Evolutionary conservation across 2,888 invertebrate genomes (phyloP).

Genomic region (Allophyes oxyacanthae): DNA sequence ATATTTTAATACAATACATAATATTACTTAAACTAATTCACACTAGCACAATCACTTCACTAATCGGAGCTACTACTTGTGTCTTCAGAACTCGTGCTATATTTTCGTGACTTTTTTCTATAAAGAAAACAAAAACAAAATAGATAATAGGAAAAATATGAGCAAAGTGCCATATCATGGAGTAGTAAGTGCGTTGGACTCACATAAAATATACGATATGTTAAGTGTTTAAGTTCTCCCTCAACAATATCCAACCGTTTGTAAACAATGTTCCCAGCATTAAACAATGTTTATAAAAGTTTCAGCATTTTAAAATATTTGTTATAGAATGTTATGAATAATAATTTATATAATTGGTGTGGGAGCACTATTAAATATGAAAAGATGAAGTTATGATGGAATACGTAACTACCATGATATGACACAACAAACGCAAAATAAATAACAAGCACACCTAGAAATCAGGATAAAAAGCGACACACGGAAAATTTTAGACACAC

Average conservation of each 20-base stretch:
- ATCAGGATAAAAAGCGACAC: conserved; percentile 75
- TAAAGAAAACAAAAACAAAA: conserved; percentile 80
- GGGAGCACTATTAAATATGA: conserved; percentile 14
- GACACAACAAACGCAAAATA: conserved; percentile 66
- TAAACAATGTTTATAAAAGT: neutral
- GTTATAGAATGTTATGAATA: too few species aligned
- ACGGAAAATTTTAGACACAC: conserved; percentile 73
- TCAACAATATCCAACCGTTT: neutral
- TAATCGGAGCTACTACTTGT: conserved; percentile 85
- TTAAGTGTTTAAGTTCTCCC: conserved; percentile 13
- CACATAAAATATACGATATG: conserved; percentile 11
- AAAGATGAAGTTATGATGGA: conserved; percentile 14
- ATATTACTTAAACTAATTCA: conserved; percentile 71
- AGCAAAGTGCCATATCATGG: conserved; percentile 63
- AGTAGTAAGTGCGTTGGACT: conserved; percentile 25
- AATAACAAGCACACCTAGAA: conserved; percentile 63
- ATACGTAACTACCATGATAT: conserved; percentile 53
- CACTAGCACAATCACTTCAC: conserved; percentile 77
- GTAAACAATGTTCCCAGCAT: conserved; percentile 1
- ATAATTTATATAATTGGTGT: conserved; percentile 2
- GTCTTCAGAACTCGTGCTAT: conserved; percentile 86
- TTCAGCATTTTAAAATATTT: too few species aligned
- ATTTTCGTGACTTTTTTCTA: conserved; percentile 88
- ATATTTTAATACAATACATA: conserved; percentile 66
- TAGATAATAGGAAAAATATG: conserved; percentile 64